A percentile compares a stretch with the other conserved stretches of the same genome.
phyloP scores from a whole-genome alignment of 1,140 invertebrate genomes.

The Lineus longissimus region DNA sequence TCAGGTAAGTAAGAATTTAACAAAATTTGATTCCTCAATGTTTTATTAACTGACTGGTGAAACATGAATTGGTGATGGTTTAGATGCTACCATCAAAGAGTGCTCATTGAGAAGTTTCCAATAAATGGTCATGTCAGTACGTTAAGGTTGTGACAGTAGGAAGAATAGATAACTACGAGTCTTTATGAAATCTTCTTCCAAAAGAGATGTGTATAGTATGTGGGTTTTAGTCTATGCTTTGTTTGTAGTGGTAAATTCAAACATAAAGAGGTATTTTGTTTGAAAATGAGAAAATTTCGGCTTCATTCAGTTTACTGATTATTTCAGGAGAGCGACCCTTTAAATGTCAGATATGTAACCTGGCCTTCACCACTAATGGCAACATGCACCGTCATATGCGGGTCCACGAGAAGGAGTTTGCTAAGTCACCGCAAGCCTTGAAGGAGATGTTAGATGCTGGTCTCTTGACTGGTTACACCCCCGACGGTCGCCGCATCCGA shows the following conservation, averaged over 20 bases:
- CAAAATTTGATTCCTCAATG: too few relatives aligned
- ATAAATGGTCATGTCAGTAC: too few relatives aligned
- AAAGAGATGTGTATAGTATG: too few relatives aligned
- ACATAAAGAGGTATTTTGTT: conserved; percentile 9
- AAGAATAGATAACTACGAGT: too few relatives aligned
- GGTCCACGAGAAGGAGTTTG: conserved; percentile 59
- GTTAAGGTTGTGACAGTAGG: too few relatives aligned
- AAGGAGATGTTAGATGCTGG: neutral
- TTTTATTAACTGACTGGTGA: too few relatives aligned
- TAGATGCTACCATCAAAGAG: too few relatives aligned
- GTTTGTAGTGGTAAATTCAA: neutral
- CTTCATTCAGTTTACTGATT: neutral
- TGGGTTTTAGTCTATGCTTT: too few relatives aligned
- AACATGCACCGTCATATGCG: conserved; percentile 83
- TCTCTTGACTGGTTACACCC: neutral
- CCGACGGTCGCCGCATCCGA: neutral
- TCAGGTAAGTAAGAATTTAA: conserved; percentile 35
- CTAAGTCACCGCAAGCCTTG: neutral
- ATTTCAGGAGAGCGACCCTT: conserved; percentile 48
- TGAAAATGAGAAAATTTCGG: neutral
- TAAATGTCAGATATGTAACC: conserved; percentile 72
- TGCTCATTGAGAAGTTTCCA: too few relatives aligned
- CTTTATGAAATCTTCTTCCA: too few relatives aligned
- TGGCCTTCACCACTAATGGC: conserved; percentile 82
- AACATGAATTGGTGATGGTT: too few relatives aligned